Evolutionary conservation across 2,797 vertebrate genomes (phyloP).

Genomic region (Dermochelys coriacea): DNA sequence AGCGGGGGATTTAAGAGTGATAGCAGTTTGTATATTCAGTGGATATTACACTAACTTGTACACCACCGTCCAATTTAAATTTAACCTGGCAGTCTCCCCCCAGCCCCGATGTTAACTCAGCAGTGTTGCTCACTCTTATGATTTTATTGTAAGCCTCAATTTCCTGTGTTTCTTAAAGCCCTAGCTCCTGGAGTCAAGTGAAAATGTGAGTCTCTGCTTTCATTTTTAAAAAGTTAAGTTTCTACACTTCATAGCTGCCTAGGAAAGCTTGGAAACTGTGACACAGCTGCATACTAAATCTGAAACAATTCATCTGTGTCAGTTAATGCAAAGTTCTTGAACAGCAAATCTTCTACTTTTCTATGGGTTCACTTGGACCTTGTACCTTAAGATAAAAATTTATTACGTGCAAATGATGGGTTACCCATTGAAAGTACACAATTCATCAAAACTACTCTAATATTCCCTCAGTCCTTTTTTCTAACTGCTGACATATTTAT

Average conservation of each 20-base stretch:
- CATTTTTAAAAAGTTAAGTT: background rate
- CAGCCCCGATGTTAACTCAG: background rate
- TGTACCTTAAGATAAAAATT: background rate
- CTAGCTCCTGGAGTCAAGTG: background rate
- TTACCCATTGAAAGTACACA: background rate
- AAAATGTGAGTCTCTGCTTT: background rate
- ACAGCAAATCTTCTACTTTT: background rate
- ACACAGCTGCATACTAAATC: background rate
- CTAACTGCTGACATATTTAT: background rate
- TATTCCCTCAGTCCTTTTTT: rapidly evolving
- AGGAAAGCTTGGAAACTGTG: background rate
- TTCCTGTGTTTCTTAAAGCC: background rate
- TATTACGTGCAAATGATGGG: background rate
- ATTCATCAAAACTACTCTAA: rapidly evolving
- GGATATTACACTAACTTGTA: too few relatives aligned
- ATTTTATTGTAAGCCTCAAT: background rate
- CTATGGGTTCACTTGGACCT: background rate
- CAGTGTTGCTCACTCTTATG: background rate
- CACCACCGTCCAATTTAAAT: background rate
- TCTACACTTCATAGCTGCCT: background rate
- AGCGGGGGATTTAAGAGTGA: background rate
- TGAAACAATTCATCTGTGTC: rapidly evolving
- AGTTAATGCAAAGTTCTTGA: background rate
- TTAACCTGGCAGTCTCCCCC: background rate
- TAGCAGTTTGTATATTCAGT: background rate